Conservation (phyloP, 1,140 invertebrate species). For the Leptinotarsa texana region DNA sequence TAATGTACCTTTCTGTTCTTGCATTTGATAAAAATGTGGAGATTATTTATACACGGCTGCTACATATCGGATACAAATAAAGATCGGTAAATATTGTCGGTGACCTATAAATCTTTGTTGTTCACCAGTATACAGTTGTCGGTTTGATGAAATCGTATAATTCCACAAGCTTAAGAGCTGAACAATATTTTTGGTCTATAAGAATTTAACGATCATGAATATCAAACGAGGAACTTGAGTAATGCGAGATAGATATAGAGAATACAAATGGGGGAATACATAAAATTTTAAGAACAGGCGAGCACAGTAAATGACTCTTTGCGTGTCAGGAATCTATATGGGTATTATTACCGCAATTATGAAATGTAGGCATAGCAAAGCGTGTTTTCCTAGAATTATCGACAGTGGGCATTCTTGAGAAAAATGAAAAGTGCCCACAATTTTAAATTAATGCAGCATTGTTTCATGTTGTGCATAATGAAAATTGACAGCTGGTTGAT, state of each 20-base stretch:
- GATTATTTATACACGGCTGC: not conserved
- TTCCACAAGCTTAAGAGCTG: too few species aligned
- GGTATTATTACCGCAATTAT: slow-evolving; percentile 19
- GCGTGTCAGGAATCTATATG: slow-evolving; percentile 19
- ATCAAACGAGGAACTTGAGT: slow-evolving; percentile 9
- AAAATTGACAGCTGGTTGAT: too few species aligned
- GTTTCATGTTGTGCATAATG: too few species aligned
- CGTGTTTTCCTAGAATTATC: slow-evolving; percentile 10
- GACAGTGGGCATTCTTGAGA: not conserved
- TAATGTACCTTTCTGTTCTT: not conserved
- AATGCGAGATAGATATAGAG: slow-evolving; percentile 14
- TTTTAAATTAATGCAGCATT: too few species aligned
- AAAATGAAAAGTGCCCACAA: not conserved
- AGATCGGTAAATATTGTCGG: not conserved
- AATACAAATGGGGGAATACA: slow-evolving; percentile 18
- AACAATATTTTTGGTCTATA: too few species aligned
- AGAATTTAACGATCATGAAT: slow-evolving; percentile 4
- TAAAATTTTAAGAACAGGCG: slow-evolving; percentile 16
- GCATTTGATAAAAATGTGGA: not conserved
- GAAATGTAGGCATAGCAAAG: not conserved
- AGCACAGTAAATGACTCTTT: slow-evolving; percentile 14
- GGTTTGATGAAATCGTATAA: too few species aligned
- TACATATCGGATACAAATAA: not conserved
- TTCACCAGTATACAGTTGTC: too few species aligned
- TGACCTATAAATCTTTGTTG: not conserved